These are phyloP conservation scores for Chloroceryle amazona DNA, from an alignment of 2,797 vertebrate species.

Conservation along the genomic window DNA sequence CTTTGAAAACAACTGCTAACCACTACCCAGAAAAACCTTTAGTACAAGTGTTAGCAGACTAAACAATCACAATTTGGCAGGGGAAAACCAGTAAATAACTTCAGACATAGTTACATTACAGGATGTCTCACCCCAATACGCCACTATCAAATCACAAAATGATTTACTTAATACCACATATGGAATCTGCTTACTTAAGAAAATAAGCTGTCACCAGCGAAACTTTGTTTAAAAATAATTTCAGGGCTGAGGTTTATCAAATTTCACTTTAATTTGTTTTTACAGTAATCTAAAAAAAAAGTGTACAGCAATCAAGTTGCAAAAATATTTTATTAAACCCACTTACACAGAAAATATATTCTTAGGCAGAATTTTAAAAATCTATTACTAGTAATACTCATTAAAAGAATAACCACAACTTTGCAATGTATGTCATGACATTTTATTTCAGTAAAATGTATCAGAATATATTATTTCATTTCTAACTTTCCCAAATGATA, in stretches of 20 bases:
- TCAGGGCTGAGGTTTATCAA: slow-evolving; percentile 62
- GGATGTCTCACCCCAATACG: slow-evolving; percentile 88
- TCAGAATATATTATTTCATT: slow-evolving; percentile 2
- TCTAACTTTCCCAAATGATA: background rate
- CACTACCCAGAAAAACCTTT: slow-evolving; percentile 88
- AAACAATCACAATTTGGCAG: slow-evolving; percentile 92
- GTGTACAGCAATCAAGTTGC: background rate
- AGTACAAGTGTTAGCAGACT: slow-evolving; percentile 93
- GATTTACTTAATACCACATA: slow-evolving; percentile 77
- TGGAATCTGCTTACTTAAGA: slow-evolving; percentile 91
- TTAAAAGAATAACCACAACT: slow-evolving; percentile 18
- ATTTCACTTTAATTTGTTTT: slow-evolving; percentile 74
- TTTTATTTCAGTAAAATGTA: slow-evolving; percentile 2
- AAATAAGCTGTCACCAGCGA: slow-evolving; percentile 78
- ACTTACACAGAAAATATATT: slow-evolving; percentile 1
- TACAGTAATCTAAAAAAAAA: slow-evolving; percentile 46
- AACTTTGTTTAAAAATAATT: slow-evolving; percentile 76
- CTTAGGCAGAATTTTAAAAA: slow-evolving; percentile 5
- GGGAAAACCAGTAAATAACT: slow-evolving; percentile 91
- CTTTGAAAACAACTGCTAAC: slow-evolving; percentile 94
- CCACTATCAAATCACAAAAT: slow-evolving; percentile 88
- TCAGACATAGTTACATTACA: slow-evolving; percentile 82
- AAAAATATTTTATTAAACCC: slow-evolving; percentile 39
- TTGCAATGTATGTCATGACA: background rate
- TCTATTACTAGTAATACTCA: background rate